These are phyloP conservation scores for Bombyx mandarina DNA, from an alignment of 1,140 invertebrate species.

Conservation along the genomic window DNA sequence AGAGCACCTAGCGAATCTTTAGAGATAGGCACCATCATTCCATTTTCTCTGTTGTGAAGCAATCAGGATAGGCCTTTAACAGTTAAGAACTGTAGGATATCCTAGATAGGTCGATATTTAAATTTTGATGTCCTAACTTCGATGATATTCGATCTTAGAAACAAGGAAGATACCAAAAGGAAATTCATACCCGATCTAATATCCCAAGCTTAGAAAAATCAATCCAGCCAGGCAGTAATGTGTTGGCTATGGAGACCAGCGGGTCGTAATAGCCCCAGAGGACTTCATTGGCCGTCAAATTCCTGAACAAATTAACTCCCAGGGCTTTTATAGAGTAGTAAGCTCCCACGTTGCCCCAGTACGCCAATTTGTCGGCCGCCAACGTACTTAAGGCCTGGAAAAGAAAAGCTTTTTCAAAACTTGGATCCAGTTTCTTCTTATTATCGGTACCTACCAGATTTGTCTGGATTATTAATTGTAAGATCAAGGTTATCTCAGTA, in stretches of 20 bases:
- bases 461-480: too few species aligned
- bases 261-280: slow-evolving; percentile 90
- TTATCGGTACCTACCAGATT: too few species aligned
- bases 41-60: too few species aligned
- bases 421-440: too few species aligned
- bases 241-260: slow-evolving; percentile 78
- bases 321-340: slow-evolving; percentile 74
- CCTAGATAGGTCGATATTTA: too few species aligned
- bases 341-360: slow-evolving; percentile 76
- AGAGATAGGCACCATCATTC: too few species aligned
- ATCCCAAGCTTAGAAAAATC: slow-evolving; percentile 85
- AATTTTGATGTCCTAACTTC: too few species aligned
- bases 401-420: not conserved
- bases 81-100: too few species aligned
- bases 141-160: not conserved
- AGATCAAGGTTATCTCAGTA: too few species aligned
- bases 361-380: slow-evolving; percentile 67
- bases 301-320: slow-evolving; percentile 78
- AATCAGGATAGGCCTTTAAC: too few species aligned
- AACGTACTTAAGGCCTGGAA: slow-evolving; percentile 76
- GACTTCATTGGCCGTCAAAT: slow-evolving; percentile 80
- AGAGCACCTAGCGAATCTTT: too few species aligned
- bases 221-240: slow-evolving; percentile 79
- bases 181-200: slow-evolving; percentile 82
- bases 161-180: not conserved